Evolutionary conservation across 2,888 invertebrate species (phyloP), one percentile per base, ranked within the genome.

Genomic region (Caenorhabditis sp.): DNA sequence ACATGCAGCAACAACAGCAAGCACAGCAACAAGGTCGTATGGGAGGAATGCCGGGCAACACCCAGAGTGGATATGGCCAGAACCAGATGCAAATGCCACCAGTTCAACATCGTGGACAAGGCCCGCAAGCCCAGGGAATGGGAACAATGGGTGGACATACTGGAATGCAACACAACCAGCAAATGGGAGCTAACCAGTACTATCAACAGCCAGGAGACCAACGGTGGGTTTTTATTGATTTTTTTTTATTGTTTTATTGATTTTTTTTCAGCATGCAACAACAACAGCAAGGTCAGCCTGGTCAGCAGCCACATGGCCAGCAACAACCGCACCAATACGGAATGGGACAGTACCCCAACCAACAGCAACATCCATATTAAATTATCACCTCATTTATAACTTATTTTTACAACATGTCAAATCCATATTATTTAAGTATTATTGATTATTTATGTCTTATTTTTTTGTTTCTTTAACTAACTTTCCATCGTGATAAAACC

Each of bases 221-320:
- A 53, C 35, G 71, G 71, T 53, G 0, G 28, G 40, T 11, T 40
- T 13, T 13, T 13, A 11, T 11, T 2, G 40, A 40, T 13, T 2
- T 40, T 40, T 40, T 40, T 13, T 40, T 13, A 40, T 11, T 40
- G 40, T n/a, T 28, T 53, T 13, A 24, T 24, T n/a, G n/a, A n/a
- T n/a, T n/a, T 37, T 8, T 44, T 72, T 80, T 40, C 60, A 80
- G 80, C 22, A 80, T 80, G 74, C 80, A 80, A 68, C 80, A 79
- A 58, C 69, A 50, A 61, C 76, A 56, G 6, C 77, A 61, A 5
- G 55, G 22, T 11, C 67, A 53, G 9, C n/a, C n/a, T n/a, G n/a
- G n/a, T n/a, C 70, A 69, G 50, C 47, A 69, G 47, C 69, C 51
- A 26, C 60, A 35, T 22, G 60, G 40, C 13, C 71, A 70, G 13